phyloP scores from a whole-genome alignment of 2,888 invertebrate genomes.

The Cheilosia grossa region DNA sequence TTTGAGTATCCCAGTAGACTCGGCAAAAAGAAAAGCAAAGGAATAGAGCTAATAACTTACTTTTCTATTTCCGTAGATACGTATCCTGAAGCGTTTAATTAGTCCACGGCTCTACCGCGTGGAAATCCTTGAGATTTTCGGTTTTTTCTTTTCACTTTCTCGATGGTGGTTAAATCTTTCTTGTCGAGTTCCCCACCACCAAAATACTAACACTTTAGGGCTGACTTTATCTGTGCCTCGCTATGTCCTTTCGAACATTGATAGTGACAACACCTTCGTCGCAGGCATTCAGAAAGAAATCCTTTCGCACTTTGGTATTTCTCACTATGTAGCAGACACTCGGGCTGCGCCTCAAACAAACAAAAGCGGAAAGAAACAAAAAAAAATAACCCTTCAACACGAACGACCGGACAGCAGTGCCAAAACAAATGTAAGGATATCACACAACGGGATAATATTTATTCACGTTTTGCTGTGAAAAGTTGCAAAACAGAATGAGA shows the following conservation, averaged over 20 bases:
- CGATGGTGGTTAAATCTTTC: constrained; percentile 10
- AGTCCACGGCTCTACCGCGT: constrained; percentile 44
- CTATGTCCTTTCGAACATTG: constrained; percentile 66
- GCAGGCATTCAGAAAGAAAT: constrained; percentile 59
- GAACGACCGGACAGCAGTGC: not conserved
- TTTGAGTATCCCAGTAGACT: not conserved
- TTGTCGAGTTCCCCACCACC: constrained; percentile 9
- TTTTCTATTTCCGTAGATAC: constrained; percentile 73
- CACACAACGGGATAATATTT: constrained; percentile 37
- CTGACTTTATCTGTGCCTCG: constrained; percentile 20
- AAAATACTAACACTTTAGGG: constrained; percentile 13
- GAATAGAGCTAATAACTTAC: constrained; percentile 44
- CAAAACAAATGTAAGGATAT: constrained; percentile 49
- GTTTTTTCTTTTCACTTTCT: constrained; percentile 1
- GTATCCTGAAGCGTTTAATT: constrained; percentile 73
- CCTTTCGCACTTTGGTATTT: constrained; percentile 22
- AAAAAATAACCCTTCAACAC: not conserved
- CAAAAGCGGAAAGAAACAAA: not conserved
- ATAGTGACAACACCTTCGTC: constrained; percentile 34
- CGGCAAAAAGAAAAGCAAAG: not conserved
- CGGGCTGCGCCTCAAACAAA: constrained; percentile 3
- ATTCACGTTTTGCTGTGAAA: constrained; percentile 11
- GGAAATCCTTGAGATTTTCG: constrained; percentile 41
- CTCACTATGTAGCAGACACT: constrained; percentile 23
- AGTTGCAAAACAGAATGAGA: constrained; percentile 44